Evolutionary conservation across 2,888 invertebrate genomes (phyloP), one percentile per base, ranked within the genome.

Genomic region (Drosophila setosimentum): DNA sequence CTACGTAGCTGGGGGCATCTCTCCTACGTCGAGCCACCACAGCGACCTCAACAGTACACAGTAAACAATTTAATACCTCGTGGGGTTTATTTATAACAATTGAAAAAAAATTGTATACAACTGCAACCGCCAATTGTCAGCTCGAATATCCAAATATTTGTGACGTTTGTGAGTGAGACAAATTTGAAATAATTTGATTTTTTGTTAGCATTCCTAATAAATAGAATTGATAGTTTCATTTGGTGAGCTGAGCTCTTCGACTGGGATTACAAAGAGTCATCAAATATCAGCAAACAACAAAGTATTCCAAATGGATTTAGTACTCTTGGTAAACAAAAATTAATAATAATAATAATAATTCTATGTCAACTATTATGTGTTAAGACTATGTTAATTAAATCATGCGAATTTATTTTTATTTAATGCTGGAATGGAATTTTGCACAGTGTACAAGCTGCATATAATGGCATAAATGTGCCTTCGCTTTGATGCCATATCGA

Each of bases 401-500:
- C 0, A 4, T 10, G 1, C 8, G 2, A 10, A n/a, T 4, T 40
- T 4, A 40, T 4, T n/a, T 10, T 1, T n/a, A 40, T 40, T 40
- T 35, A 35, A 35, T 18, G 18, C 1, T 18, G 42, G 11, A 2
- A 21, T 13, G 16, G 3, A 21, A 7, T 7, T 21, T n/a, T 16
- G 29, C 37, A 3, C 42, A 3, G 62, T 57, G 54, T 60, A 50
- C 35, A 48, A 40, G 70, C 80, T 78, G 85, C 76, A 84, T 87
- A 82, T 84, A 84, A 84, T 84, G 87, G 87, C 87, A 85, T 87
- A 84, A 84, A 74, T 80, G 80, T 74, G 80, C 49, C 67, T 68
- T 67, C 33, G 49, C 86, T 86, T 86, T 88, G 88, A 86, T 88
- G 85, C 86, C 86, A 66, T 87, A 85, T 85, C 85, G 88, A 88